Base-by-base conservation (phyloP, 2,888 invertebrate species). In the Venusia cambrica region DNA sequence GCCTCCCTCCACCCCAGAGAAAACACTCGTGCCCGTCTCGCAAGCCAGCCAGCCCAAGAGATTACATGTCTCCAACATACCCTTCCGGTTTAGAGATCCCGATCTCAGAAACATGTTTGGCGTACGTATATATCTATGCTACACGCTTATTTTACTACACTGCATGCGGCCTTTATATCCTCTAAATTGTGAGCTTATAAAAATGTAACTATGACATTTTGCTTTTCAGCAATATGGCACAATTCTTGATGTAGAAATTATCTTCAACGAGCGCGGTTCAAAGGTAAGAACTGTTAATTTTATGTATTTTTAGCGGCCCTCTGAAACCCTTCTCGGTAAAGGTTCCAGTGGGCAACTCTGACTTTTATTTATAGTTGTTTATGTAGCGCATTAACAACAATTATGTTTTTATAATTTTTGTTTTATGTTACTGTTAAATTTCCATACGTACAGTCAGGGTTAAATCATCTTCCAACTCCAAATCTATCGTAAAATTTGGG, bases 191-290 rank as follows among this genome's bases (percentile, higher is more conserved):
- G 43, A 38, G 33, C 33, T 29, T 38, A 49, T 34, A 18, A 53
- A n/a, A 48, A 59, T 69, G 65, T 70, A 73, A 73, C 58, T 52
- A 20, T 46, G 44, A 57, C 55, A 52, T 80, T 83, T 88, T 87
- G 67, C 73, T 79, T 92, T 93, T 74, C 92, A 98, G 97, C 97
- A 98, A 94, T 99, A 96, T 90, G 99, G 99, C 79, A 93, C 95
- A 72, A 99, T 99, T 81, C 92, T 98, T 85, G 99, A 99, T 89
- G 99, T 98, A 88, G 99, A 99, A 92, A 99, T 99, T 73, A 99
- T 99, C 87, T 99, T 99, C 92, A 99, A 99, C 89, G 99, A 99
- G 90, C 92, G 99, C 63, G 99, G 99, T 87, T 98, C 98, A 66
- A 99, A 99, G 97, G 99, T 99, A 94, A 93, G 96, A 81, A 66